Conservation (phyloP, 2,888 invertebrate species). For the Gerris lacustris region DNA sequence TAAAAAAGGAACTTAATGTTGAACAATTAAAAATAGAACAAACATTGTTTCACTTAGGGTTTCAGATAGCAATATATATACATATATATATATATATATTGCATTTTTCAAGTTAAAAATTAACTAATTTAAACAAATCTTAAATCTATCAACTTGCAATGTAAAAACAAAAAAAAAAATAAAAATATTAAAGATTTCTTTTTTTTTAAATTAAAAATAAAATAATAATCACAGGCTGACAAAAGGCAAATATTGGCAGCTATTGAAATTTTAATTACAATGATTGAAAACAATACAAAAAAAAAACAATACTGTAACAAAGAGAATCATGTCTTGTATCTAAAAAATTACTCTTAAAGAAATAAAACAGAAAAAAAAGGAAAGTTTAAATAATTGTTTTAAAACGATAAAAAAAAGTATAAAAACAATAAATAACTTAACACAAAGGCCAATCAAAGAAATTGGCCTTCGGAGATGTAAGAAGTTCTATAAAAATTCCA, state of each 20-base stretch:
- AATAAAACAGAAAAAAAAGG: background rate
- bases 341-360: background rate
- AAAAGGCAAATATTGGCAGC: background rate
- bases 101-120: background rate
- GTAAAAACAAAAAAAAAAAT: background rate
- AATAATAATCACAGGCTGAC: background rate
- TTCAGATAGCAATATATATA: too few species aligned
- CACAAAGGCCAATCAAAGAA: background rate
- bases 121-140: background rate
- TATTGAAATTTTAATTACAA: background rate
- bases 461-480: conserved; percentile 9
- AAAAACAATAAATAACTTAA: conserved; percentile 6
- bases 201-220: background rate
- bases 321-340: background rate
- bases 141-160: background rate
- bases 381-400: background rate
- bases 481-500: conserved; percentile 5
- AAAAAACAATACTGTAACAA: background rate
- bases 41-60: too few species aligned
- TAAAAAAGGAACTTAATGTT: too few species aligned
- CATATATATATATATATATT: too few species aligned
- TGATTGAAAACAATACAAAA: background rate
- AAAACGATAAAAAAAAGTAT: background rate
- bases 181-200: background rate
- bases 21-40: too few species aligned